Evolutionary conservation across 2,797 vertebrate species (phyloP).

Genomic region (Lepus townsendii): DNA sequence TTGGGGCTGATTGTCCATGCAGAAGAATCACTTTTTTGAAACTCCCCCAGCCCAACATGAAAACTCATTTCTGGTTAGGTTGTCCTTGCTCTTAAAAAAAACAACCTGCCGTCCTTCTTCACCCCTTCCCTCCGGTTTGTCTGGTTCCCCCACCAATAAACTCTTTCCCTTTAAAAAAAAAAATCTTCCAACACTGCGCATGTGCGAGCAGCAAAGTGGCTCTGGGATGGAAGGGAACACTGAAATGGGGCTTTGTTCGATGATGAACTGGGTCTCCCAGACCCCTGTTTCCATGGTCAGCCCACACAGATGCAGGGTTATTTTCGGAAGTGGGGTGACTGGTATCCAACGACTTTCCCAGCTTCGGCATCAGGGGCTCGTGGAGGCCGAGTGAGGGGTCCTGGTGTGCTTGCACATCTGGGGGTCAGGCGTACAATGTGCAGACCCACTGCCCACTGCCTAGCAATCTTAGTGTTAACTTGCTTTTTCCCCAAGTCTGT

Average conservation of each 20-base stretch:
- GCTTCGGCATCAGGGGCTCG: not conserved
- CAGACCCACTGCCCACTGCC: not conserved
- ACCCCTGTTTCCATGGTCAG: not conserved
- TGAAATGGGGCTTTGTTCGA: not conserved
- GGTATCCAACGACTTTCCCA: not conserved
- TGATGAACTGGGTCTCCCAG: not conserved
- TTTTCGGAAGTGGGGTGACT: not conserved
- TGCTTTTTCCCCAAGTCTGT: not conserved
- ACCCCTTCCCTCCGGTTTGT: no score
- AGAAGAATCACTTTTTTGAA: conserved; percentile 5
- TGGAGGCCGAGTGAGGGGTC: not conserved
- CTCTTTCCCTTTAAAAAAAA: not conserved
- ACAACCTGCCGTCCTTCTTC: not conserved
- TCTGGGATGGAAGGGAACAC: not conserved
- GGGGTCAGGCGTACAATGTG: not conserved
- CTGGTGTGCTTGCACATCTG: not conserved
- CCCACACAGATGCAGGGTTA: not conserved
- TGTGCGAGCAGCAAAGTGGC: not conserved
- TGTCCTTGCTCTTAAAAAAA: not conserved
- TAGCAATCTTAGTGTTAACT: not conserved
- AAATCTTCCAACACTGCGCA: not conserved
- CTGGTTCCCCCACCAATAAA: no score
- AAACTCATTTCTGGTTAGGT: conserved; percentile 33
- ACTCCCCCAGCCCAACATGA: not conserved
- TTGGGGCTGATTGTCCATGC: not conserved